A percentile compares a stretch with the other conserved stretches of the same genome.
phyloP scores from a whole-genome alignment of 64 coral and sea anemone genomes.

The Montipora sp. region DNA sequence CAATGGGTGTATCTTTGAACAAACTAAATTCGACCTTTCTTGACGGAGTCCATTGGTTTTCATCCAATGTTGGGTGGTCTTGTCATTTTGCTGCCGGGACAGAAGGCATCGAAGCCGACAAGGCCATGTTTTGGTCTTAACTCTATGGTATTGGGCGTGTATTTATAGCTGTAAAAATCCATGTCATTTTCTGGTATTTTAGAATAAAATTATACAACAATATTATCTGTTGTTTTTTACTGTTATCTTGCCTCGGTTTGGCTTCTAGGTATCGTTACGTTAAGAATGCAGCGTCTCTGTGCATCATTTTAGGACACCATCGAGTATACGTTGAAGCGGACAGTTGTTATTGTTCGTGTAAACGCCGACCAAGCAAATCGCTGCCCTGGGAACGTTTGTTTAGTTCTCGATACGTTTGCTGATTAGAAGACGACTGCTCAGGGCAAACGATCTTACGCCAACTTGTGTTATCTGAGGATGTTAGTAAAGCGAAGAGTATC shows the following conservation, averaged over 20 bases:
- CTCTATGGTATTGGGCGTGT: neutral
- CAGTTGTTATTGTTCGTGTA: no score
- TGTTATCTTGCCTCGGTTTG: neutral
- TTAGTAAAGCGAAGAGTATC: no score
- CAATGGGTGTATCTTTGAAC: neutral
- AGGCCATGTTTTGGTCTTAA: neutral
- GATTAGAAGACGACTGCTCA: no score
- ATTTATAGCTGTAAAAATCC: constrained; percentile 52
- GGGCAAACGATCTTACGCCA: no score
- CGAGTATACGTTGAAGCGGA: no score
- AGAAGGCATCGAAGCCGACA: neutral
- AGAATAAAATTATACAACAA: constrained; percentile 12
- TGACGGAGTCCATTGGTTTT: neutral
- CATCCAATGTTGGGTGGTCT: neutral
- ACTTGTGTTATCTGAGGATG: no score
- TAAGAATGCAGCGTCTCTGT: no score
- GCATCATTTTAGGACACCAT: no score
- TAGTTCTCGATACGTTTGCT: no score
- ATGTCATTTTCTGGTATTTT: constrained; percentile 17
- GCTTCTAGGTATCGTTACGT: no score
- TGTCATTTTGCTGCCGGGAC: neutral
- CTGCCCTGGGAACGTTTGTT: no score
- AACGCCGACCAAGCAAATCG: no score
- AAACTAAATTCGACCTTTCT: neutral
- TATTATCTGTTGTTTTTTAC: neutral